These are phyloP conservation scores for Lytechinus pictus DNA, from an alignment of 35 echinoderm and acorn worm genomes.

Conservation along the genomic window DNA sequence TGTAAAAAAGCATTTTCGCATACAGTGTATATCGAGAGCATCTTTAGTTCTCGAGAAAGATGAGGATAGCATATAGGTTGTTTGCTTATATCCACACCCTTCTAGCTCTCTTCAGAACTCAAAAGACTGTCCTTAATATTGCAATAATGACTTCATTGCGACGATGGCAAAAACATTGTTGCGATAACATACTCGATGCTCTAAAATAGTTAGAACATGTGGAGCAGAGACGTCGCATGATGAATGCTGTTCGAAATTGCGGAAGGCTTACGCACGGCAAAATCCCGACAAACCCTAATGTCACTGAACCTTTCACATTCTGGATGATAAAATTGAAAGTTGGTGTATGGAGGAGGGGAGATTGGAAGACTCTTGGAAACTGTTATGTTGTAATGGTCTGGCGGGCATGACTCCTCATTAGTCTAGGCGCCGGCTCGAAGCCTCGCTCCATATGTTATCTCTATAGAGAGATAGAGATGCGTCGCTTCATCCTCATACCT, in stretches of 20 bases:
- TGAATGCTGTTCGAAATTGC: not conserved
- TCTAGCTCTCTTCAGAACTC: not conserved
- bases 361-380: not conserved
- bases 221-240: not conserved
- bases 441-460: constrained; percentile 38
- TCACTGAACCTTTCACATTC: not conserved
- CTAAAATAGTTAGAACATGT: not conserved
- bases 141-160: not conserved
- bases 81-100: not conserved
- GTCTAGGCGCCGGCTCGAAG: not conserved
- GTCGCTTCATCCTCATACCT: constrained; percentile 5
- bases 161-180: constrained; percentile 1
- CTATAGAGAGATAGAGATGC: constrained; percentile 31
- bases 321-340: constrained; percentile 14
- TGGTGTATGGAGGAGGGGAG: not conserved
- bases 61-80: not conserved
- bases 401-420: constrained; percentile 18
- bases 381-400: constrained; percentile 41
- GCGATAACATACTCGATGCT: not conserved
- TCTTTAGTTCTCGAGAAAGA: not conserved
- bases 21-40: not conserved
- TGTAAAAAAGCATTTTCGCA: too few relatives aligned
- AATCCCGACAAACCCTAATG: not conserved
- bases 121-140: not conserved
- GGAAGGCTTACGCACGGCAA: not conserved